Evolutionary conservation across 1,140 invertebrate genomes (phyloP), one percentile per base, ranked within the genome.

Genomic region (Saccostrea cuccullata): DNA sequence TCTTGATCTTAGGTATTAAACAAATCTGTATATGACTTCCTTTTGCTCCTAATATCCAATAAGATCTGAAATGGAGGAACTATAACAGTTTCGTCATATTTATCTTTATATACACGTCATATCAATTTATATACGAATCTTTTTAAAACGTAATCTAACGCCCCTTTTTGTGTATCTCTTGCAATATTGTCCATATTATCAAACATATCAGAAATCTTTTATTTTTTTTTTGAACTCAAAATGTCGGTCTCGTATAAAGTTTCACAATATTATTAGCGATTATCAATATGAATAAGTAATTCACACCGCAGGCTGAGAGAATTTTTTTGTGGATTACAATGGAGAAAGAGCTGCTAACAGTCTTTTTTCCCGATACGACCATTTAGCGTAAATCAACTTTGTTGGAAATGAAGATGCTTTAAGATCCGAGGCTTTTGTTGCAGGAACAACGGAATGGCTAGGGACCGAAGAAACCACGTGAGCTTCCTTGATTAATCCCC

Each of bases 321-420:
- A 36, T 12, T 36, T 26, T 36, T 77, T 64, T 30, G 30, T 77
- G 36, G 15, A 77, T 77, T 77, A 77, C 30, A 77, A 77, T 77
- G 70, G 11, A 9, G 23, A 77, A 36, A 77, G 15, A 26, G 26
- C 23, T 17, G 12, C 8, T 15, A 77, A 77, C 70, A 77, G 70
- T 26, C 26, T 36, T 77, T 64, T 47, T 77, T 23, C 70, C 23
- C 30, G 23, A 73, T 73, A 36, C 26, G 23, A 30, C 70, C 26
- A 77, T 77, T 77, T 77, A 77, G 30, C 70, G 70, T 77, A 77
- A 77, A 77, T 77, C 70, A 77, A 15, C 70, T 77, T 77, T 77
- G 70, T 77, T 15, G 70, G 30, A 77, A 77, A 26, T 36, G 5
- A 36, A 77, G 70, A 77, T 77, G 70, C 26, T 77, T 77, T 26